Evolutionary conservation across 2,888 invertebrate species (phyloP), one percentile per base, ranked within the genome.

Genomic region (Thecophora atra): DNA sequence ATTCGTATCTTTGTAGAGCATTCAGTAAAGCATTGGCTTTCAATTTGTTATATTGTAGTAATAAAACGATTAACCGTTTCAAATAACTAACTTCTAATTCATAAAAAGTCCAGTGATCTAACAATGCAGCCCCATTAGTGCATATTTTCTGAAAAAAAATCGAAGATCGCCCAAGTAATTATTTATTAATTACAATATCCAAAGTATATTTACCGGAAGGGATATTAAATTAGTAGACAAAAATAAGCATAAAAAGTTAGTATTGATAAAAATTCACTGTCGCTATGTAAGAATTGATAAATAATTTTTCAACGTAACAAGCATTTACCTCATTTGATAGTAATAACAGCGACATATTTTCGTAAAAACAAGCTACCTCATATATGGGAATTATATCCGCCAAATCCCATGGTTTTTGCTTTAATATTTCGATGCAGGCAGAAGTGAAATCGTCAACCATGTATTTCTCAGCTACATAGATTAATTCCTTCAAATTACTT

Each of bases 381-480:
- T 77, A 79, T 15, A 81, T 73, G 54, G 77, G 75, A 21, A 80
- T 66, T 6, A 79, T 76, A 4, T 75, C 74, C 1, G 44, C 70
- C 47, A 78, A 70, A n/a, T 76, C 74, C 79, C 78, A 80, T 6
- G 73, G 64, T 24, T 77, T 74, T 0, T 63, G 30, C 15, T 76
- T 73, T 71, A 81, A 37, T 8, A 78, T 74, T 0, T 60, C 28
- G 1, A 81, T 72, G 17, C 78, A 78, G 26, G 63, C 68, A 7
- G 79, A 76, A 2, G 75, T 54, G 19, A 81, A 79, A 66, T 81
- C 81, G 13, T 73, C 51, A 72, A 78, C 76, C 64, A 78, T 73
- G 24, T 79, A 79, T 47, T 77, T 77, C 24, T 58, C 68, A 4
- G 78, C 78, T 64, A 81, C 64, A 7, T 76, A 72, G 11, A 79